Conservation (phyloP, 2,797 vertebrate species). For the Tiaroga cobitis region DNA sequence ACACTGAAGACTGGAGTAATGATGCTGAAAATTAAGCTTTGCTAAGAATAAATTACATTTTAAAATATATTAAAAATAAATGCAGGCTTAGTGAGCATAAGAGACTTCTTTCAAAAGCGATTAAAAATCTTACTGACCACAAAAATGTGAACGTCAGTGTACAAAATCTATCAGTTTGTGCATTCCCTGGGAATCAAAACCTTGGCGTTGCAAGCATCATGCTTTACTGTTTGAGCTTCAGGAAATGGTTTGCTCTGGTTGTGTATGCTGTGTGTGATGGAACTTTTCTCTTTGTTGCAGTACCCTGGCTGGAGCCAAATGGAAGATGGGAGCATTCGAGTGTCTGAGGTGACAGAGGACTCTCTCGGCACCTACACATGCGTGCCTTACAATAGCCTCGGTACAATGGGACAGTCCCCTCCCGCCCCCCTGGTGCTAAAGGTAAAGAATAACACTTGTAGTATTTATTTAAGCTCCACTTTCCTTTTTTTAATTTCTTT, state of each 20-base stretch:
- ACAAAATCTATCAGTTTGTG: neutral
- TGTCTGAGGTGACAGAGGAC: constrained; percentile 97
- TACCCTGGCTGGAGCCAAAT: constrained; percentile 94
- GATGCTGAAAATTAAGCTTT: neutral
- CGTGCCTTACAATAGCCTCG: constrained; percentile 99
- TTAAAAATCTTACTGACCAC: neutral
- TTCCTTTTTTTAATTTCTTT: too few relatives aligned
- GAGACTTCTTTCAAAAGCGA: neutral
- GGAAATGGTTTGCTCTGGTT: neutral
- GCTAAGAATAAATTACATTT: neutral
- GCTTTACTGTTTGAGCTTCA: neutral
- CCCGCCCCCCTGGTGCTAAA: constrained; percentile 98
- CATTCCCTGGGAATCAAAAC: neutral
- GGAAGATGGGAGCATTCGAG: constrained; percentile 95
- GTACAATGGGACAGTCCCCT: constrained; percentile 98
- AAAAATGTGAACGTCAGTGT: neutral
- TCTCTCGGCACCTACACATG: constrained; percentile 99
- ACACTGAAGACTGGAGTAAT: too few relatives aligned
- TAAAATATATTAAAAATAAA: neutral
- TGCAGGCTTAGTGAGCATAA: neutral
- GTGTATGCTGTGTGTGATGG: neutral
- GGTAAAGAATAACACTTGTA: constrained; percentile 71
- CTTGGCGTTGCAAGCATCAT: neutral
- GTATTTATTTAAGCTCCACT: too few relatives aligned
- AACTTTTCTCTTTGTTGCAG: constrained; percentile 68